Evolutionary conservation across 2,888 invertebrate genomes (phyloP), one percentile per base, ranked within the genome.

Genomic region (Heliconius charithonia): DNA sequence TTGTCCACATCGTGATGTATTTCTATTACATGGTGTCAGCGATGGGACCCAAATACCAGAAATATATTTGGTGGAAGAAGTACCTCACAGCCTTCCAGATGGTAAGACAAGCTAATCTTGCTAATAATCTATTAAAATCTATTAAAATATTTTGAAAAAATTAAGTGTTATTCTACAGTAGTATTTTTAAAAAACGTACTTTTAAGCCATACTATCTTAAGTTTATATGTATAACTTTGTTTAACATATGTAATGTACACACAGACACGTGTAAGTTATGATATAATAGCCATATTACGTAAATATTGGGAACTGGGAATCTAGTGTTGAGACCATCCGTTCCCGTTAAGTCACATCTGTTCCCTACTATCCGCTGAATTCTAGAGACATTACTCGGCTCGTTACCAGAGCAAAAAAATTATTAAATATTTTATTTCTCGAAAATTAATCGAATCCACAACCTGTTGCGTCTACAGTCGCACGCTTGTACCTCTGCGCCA

Each of bases 61-160:
- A 98, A 91, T 99, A 97, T 92, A 97, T 99, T 85, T 99, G 99
- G 99, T 99, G 99, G 99, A 99, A 99, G 95, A 98, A 98, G 89
- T 98, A 99, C 92, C 96, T 99, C 86, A 99, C 99, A 79, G 97
- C 97, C 83, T 97, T 99, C 95, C 99, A 99, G 96, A 98, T 99
- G 97, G 98, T 98, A 95, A 93, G 94, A 84, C 7, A 27, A 93
- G 93, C 84, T 0, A 27, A 22, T 13, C 27, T 63, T 63, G 1
- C 32, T 19, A 41, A 1, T 1, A 25, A 4, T 41, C n/a, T 62
- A 25, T 59, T 22, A 16, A 4, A 25, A 4, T 41, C n/a, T 62
- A 25, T 59, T 22, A 16, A 6, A 59, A 7, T 45, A 45, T 16
- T 45, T 29, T 0, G 29, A 45, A 45, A 45, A 16, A 45, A 16